Conservation (phyloP, 2,113 vertebrate species). For the Ardeotis arabs region DNA sequence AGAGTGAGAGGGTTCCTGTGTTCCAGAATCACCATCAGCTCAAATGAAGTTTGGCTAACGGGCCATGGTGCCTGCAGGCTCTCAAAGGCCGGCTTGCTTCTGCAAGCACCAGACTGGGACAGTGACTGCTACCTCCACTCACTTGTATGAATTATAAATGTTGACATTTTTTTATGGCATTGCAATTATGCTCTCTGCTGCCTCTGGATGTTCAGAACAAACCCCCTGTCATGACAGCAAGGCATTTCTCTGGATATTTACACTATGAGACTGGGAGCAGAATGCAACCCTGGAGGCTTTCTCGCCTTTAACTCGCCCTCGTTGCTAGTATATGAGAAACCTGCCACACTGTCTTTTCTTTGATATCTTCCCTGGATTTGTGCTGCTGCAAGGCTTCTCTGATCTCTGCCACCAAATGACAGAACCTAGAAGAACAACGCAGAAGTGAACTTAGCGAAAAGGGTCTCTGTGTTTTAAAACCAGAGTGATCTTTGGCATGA, state of each 20-base stretch:
- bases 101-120: not conserved
- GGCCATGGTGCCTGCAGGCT: not conserved
- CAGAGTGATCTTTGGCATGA: not conserved
- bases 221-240: not conserved
- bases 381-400: slow-evolving; percentile 17
- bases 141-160: not conserved
- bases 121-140: not conserved
- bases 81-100: not conserved
- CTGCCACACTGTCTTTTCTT: not conserved
- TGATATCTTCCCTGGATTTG: slow-evolving; percentile 1
- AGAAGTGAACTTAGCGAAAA: not conserved
- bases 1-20: not conserved
- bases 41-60: not conserved
- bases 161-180: not conserved
- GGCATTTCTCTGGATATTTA: slow-evolving; percentile 6
- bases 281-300: slow-evolving; percentile 4
- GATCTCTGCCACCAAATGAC: not conserved
- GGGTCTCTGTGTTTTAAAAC: slow-evolving; percentile 1
- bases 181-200: slow-evolving; percentile 12
- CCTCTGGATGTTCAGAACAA: not conserved
- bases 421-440: not conserved
- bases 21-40: not conserved
- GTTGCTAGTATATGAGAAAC: not conserved
- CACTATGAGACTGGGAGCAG: not conserved
- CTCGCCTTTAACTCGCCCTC: not conserved